Percentiles rank a stretch among this genome's conserved stretches.
Evolutionary conservation across 1,140 invertebrate genomes (phyloP).

Genomic region (Cherax quadricarinatus): DNA sequence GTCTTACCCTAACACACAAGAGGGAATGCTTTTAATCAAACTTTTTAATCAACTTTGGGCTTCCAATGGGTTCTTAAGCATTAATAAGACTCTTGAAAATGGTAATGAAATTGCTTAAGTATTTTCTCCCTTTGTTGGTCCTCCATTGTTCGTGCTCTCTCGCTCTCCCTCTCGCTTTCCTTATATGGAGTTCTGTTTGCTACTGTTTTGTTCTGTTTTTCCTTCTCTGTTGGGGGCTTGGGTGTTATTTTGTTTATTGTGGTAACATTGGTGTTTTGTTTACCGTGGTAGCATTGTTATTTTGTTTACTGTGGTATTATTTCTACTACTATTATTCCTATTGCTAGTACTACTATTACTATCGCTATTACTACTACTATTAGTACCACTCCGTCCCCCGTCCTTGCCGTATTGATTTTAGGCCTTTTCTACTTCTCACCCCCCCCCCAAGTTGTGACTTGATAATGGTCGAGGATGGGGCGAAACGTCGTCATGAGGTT

Average conservation of each 20-base stretch:
- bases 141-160: neutral
- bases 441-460: too few relatives aligned
- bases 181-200: neutral
- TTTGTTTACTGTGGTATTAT: too few relatives aligned
- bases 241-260: neutral
- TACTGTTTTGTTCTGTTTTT: neutral
- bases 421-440: too few relatives aligned
- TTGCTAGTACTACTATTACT: too few relatives aligned
- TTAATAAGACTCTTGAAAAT: constrained; percentile 42
- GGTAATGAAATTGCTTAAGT: constrained; percentile 40
- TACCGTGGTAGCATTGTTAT: too few relatives aligned
- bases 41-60: constrained; percentile 44
- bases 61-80: constrained; percentile 43
- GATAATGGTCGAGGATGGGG: too few relatives aligned
- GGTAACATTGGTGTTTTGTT: neutral
- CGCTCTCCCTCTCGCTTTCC: neutral
- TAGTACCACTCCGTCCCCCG: too few relatives aligned
- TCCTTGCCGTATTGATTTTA: too few relatives aligned
- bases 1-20: constrained; percentile 17
- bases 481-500: too few relatives aligned
- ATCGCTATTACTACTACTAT: too few relatives aligned
- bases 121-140: neutral
- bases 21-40: constrained; percentile 47
- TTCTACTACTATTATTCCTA: too few relatives aligned
- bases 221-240: neutral